Evolutionary conservation across 2,113 vertebrate species (phyloP).

Genomic region (Canis aureus): DNA sequence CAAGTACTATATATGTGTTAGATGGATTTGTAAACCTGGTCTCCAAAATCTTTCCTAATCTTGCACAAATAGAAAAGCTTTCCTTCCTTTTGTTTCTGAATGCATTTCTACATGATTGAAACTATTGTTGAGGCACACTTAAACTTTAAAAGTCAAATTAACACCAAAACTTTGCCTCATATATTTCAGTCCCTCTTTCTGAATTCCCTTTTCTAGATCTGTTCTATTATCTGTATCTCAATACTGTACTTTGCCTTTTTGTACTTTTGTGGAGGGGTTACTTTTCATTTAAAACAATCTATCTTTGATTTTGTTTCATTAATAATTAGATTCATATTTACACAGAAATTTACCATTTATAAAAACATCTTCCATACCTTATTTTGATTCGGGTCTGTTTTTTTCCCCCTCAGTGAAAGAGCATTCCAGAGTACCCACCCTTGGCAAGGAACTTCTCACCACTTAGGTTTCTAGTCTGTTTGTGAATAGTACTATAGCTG

Average conservation of each 20-base stretch:
- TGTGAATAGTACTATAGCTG: not conserved
- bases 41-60: not conserved
- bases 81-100: not conserved
- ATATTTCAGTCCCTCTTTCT: not conserved
- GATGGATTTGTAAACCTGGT: not conserved
- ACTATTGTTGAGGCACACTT: not conserved
- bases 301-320: not conserved
- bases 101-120: not conserved
- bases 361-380: not conserved
- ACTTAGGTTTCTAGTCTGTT: not conserved
- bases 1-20: not conserved
- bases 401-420: not conserved
- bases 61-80: not conserved
- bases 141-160: slow-evolving; percentile 28
- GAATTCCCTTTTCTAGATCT: not conserved
- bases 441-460: not conserved
- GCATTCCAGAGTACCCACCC: not conserved
- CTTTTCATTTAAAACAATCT: not conserved
- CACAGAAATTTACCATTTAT: not conserved
- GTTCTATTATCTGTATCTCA: not conserved
- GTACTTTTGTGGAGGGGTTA: not conserved
- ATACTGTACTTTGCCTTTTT: not conserved
- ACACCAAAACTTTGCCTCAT: not conserved
- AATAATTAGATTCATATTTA: not conserved
- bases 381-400: not conserved